These are phyloP conservation scores for Neosalanx taihuensis DNA, from an alignment of 2,797 vertebrate species.

Conservation along the genomic window DNA sequence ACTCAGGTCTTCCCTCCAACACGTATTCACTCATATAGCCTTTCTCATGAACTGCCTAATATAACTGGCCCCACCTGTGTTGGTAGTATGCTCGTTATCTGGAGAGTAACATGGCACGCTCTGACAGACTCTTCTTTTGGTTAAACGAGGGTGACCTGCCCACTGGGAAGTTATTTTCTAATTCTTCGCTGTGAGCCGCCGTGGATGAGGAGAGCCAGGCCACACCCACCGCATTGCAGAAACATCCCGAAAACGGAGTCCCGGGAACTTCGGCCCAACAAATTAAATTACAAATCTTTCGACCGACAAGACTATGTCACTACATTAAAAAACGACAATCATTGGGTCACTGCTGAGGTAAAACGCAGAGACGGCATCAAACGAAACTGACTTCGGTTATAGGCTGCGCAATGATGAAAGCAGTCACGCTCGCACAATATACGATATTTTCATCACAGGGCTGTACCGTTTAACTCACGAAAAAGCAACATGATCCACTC, in stretches of 20 bases:
- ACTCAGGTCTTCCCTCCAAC: background rate
- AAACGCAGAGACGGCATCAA: background rate
- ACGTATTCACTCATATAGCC: background rate
- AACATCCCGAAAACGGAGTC: constrained; percentile 17
- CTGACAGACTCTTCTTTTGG: background rate
- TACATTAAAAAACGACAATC: background rate
- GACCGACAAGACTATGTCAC: background rate
- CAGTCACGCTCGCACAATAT: no score
- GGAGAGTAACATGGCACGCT: background rate
- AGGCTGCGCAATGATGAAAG: background rate
- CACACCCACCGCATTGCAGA: constrained; percentile 35
- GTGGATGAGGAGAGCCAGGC: constrained; percentile 1
- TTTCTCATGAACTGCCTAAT: background rate
- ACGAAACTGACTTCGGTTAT: background rate
- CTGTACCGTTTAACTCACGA: background rate
- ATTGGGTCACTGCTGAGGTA: no score
- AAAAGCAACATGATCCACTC: background rate
- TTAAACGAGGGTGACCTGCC: background rate
- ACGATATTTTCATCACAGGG: background rate
- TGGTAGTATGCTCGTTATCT: background rate
- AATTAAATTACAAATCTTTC: background rate
- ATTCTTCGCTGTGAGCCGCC: background rate
- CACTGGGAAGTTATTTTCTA: background rate
- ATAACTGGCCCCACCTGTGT: background rate
- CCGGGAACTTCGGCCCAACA: constrained; percentile 2